Base-by-base conservation (phyloP, 2,797 vertebrate species). In the Acanthopagrus latus region DNA sequence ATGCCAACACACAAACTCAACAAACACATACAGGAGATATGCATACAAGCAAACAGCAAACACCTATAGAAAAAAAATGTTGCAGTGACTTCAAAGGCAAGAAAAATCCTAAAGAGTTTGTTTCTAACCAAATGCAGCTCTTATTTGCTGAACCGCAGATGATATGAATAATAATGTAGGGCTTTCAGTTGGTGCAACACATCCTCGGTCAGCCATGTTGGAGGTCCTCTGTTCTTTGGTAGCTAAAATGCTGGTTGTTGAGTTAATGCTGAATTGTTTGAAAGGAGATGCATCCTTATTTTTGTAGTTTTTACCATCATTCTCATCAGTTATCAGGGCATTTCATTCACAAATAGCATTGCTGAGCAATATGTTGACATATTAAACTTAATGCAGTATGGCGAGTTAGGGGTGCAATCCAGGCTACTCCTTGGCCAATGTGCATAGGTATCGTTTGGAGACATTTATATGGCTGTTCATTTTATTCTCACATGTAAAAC, bases 121-220 rank as follows among this genome's bases (percentile, higher is more conserved):
- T 76, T 82, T 70, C 6, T 44, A 18, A 69, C 63, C 60, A 46
- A 23, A 17, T 80, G 71, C 14, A 59, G 4, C 41, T 80, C 33
- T 57, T 75, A 77, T 81, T 62, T 73, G 41, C 83, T 57, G 62
- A 80, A 75, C 65, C 13, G 29, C 73, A 78, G 48, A 78, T 17
- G 77, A 71, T 64, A 23, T 46, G 54, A 12, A 69, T 64, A 56
- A 60, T 25, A 20, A 59, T 44, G 12, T 74, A 68, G 73, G 71
- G 64, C 74, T 84, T 83, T 84, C 56, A 68, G 76, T 38, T 60
- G 44, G 64, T 70, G 66, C 50, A 63, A 76, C 78, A 65, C 60
- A 43, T 71, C 3, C 51, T 84, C 78, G 77, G 76, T 72, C 6
- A 7, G 81, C 79, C 84, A 81, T 88, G 14, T 60, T 84, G 78